These are phyloP conservation scores for Operophtera brumata DNA, from an alignment of 2,888 invertebrate genomes.

Conservation along the genomic window DNA sequence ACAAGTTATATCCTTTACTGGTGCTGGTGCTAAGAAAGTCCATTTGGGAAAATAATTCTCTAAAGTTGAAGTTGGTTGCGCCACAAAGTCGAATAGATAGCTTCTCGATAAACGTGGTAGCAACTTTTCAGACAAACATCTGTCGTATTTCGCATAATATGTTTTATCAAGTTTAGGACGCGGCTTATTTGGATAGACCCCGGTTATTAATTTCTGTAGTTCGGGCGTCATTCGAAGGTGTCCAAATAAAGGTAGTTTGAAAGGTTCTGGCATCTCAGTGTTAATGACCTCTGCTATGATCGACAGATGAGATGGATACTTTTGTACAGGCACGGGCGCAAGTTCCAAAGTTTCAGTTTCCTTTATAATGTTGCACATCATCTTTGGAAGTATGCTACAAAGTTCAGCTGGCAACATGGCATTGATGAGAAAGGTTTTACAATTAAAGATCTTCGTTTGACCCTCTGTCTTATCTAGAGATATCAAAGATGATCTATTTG, in stretches of 20 bases:
- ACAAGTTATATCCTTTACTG: neutral
- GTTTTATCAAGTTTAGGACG: neutral
- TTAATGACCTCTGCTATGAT: constrained; percentile 43
- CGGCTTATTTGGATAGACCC: constrained; percentile 14
- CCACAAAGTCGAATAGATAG: constrained; percentile 14
- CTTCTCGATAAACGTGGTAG: constrained; percentile 22
- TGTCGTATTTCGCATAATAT: constrained; percentile 1
- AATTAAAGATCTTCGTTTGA: constrained; percentile 57
- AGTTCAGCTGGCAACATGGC: constrained; percentile 65
- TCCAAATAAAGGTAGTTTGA: constrained; percentile 19
- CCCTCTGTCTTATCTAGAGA: constrained; percentile 45
- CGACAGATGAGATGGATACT: constrained; percentile 38
- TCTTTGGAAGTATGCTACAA: constrained; percentile 62
- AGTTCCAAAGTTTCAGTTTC: constrained; percentile 26
- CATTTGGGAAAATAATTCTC: neutral
- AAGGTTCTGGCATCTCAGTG: constrained; percentile 24
- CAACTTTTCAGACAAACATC: constrained; percentile 17
- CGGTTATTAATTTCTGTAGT: constrained; percentile 32
- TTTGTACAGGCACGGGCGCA: constrained; percentile 30
- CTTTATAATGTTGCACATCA: constrained; percentile 50
- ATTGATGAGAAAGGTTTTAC: constrained; percentile 58
- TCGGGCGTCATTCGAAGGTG: constrained; percentile 23
- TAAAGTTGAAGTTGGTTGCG: neutral
- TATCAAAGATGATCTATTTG: constrained; percentile 42
- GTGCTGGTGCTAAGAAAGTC: neutral